A percentile compares a stretch with the other conserved stretches of the same genome.
phyloP scores from a whole-genome alignment of 2,113 vertebrate genomes.

The Prionailurus viverrinus region DNA sequence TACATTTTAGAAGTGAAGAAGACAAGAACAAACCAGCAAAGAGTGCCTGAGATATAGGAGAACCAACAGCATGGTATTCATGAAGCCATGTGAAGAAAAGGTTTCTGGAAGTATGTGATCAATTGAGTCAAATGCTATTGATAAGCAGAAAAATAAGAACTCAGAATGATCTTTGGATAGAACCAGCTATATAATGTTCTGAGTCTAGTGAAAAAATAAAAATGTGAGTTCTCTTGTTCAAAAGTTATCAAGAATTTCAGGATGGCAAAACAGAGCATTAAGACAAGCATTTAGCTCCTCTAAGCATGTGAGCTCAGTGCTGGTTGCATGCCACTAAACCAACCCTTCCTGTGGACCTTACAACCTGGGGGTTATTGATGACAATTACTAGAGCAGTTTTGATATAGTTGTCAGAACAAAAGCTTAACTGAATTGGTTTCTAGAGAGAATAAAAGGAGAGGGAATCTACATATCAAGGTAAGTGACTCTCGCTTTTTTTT shows the following conservation, averaged over 20 bases:
- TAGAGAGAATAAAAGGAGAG: not conserved
- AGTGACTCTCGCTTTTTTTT: not conserved
- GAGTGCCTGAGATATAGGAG: not conserved
- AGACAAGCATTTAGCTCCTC: not conserved
- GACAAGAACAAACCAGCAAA: not conserved
- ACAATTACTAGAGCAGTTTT: not conserved
- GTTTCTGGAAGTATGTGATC: not conserved
- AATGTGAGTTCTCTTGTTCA: not conserved
- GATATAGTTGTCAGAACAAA: not conserved
- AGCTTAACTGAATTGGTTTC: constrained; percentile 1
- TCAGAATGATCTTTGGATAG: not conserved
- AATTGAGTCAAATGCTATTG: not conserved
- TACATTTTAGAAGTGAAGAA: constrained; percentile 9
- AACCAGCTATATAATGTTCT: not conserved
- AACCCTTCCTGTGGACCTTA: not conserved
- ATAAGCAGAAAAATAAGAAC: not conserved
- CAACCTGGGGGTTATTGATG: not conserved
- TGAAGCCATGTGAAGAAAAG: not conserved
- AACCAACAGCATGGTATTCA: not conserved
- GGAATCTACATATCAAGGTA: not conserved
- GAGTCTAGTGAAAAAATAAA: not conserved
- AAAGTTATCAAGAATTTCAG: not conserved
- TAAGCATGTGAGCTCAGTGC: not conserved
- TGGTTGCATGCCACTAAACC: not conserved
- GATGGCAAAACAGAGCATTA: not conserved